Evolutionary conservation across 2,113 vertebrate genomes (phyloP).

Genomic region (Lepisosteus osseus): DNA sequence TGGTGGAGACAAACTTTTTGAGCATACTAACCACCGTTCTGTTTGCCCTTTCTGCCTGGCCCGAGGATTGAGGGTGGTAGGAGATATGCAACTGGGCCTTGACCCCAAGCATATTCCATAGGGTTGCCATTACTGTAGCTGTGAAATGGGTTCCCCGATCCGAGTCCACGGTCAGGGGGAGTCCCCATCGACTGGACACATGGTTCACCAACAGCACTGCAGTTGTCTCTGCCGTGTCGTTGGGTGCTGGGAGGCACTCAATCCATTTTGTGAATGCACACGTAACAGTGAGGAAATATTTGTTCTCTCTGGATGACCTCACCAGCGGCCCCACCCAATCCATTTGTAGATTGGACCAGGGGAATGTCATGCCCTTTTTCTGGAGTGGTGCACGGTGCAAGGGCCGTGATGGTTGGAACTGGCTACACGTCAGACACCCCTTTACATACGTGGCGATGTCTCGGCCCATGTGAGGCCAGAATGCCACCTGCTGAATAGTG

Average conservation of each 20-base stretch:
- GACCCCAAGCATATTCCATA: conserved; percentile 17
- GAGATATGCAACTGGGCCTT: conserved; percentile 12
- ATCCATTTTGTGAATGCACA: no score
- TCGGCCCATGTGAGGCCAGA: no score
- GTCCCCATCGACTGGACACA: conserved; percentile 10
- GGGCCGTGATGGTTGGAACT: no score
- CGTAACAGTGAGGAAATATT: no score
- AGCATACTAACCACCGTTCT: neutral
- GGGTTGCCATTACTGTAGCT: neutral
- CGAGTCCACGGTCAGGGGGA: conserved; percentile 13
- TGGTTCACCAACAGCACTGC: neutral
- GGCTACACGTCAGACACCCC: no score
- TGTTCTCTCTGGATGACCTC: no score
- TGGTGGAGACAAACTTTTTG: no score
- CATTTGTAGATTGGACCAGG: no score
- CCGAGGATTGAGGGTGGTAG: conserved; percentile 13
- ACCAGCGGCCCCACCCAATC: no score
- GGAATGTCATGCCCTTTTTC: neutral
- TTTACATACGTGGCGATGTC: no score
- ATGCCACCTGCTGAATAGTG: no score
- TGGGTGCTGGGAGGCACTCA: conserved; percentile 6
- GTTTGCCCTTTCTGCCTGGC: conserved; percentile 13
- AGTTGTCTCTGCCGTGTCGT: conserved; percentile 19
- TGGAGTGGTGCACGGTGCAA: no score
- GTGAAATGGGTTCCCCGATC: conserved; percentile 23